Conservation (phyloP, 2,888 invertebrate genomes). For the Ellobium chinense region DNA sequence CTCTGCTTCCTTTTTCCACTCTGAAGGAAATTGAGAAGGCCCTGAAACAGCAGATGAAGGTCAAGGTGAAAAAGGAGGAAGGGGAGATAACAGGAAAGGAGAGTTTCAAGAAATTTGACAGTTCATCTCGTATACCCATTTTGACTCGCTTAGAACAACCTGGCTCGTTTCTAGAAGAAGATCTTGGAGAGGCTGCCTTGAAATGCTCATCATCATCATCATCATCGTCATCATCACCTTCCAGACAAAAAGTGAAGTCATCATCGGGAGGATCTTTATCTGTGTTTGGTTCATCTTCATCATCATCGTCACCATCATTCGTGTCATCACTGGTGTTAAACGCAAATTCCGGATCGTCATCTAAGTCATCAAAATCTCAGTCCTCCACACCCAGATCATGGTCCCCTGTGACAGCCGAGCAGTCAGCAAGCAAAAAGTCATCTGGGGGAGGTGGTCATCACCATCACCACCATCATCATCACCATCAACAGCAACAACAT, state of each 20-base stretch:
- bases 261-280: neutral
- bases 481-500: neutral
- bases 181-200: neutral
- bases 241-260: conserved; percentile 19
- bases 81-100: conserved; percentile 7
- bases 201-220: neutral
- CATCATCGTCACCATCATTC: conserved; percentile 12
- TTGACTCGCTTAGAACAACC: conserved; percentile 30
- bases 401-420: neutral
- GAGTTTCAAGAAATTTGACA: neutral
- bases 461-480: conserved; percentile 30
- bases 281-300: neutral
- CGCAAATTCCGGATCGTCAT: neutral
- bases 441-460: conserved; percentile 6
- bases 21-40: conserved; percentile 38
- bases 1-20: conserved; percentile 37
- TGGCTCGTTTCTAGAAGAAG: conserved; percentile 25
- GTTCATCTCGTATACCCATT: conserved; percentile 16
- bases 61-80: conserved; percentile 31
- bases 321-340: neutral
- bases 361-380: neutral
- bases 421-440: neutral
- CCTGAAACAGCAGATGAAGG: conserved; percentile 24
- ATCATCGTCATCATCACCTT: neutral
- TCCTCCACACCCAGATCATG: neutral